phyloP scores from a whole-genome alignment of 2,797 vertebrate species.

The Dromococcyx pavoninus region DNA sequence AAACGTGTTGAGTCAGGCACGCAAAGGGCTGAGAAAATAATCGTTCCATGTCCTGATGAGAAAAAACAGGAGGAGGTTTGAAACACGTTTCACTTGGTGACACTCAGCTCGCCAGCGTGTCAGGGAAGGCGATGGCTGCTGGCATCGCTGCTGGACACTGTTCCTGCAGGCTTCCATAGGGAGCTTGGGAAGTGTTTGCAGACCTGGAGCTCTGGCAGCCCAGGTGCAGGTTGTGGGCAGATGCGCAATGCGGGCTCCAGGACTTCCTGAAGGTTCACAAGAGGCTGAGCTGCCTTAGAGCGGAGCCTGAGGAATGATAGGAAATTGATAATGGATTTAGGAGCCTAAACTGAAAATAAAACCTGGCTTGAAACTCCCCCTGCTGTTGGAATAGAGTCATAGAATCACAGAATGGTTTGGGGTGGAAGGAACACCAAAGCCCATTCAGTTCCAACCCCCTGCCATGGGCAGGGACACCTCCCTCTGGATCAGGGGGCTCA shows the following conservation, averaged over 20 bases:
- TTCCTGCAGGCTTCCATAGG: rapidly evolving
- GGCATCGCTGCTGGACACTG: rapidly evolving
- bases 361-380: not conserved
- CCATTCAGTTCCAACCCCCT: too few species aligned
- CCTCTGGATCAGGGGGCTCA: too few species aligned
- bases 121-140: rapidly evolving
- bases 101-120: not conserved
- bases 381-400: not conserved
- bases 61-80: not conserved
- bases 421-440: too few species aligned
- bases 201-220: rapidly evolving
- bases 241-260: rapidly evolving
- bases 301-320: not conserved
- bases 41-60: not conserved
- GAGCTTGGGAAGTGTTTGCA: not conserved
- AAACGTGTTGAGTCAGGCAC: not conserved
- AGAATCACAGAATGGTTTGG: too few species aligned
- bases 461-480: too few species aligned
- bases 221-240: rapidly evolving
- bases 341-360: not conserved
- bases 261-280: not conserved
- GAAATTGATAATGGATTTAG: not conserved
- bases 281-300: not conserved
- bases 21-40: not conserved
- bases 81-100: not conserved